Percentiles rank a stretch among this genome's conserved stretches.
These are phyloP conservation scores for Ctenopoma kingsleyae DNA, from an alignment of 2,797 vertebrate genomes.

Conservation along the genomic window DNA sequence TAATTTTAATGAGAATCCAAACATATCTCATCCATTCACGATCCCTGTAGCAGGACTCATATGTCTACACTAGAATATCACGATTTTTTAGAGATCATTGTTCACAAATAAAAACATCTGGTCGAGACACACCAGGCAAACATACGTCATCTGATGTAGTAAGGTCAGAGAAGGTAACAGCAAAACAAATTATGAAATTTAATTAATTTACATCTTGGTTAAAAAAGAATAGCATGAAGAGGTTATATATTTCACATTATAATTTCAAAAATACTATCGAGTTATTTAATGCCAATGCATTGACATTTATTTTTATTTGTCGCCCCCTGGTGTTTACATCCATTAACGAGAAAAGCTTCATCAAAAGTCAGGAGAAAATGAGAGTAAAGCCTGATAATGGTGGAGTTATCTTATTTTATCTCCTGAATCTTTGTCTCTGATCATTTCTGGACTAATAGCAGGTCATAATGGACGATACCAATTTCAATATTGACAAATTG, in stretches of 20 bases:
- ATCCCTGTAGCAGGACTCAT: slow-evolving; percentile 11
- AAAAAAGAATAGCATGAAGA: not conserved
- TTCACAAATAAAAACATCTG: slow-evolving; percentile 41
- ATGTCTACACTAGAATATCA: slow-evolving; percentile 28
- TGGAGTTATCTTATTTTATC: too few species aligned
- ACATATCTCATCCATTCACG: slow-evolving; percentile 23
- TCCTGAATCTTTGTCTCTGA: too few species aligned
- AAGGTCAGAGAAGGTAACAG: not conserved
- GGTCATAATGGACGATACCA: not conserved
- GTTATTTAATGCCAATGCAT: not conserved
- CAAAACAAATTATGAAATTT: not conserved
- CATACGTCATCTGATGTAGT: not conserved
- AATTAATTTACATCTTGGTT: not conserved
- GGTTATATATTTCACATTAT: not conserved
- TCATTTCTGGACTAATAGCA: too few species aligned
- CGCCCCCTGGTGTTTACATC: slow-evolving; percentile 42
- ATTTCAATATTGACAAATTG: not conserved
- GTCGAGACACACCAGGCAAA: slow-evolving; percentile 4
- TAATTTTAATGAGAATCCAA: slow-evolving; percentile 21
- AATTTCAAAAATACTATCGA: not conserved
- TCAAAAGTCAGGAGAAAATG: not conserved
- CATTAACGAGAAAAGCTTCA: not conserved
- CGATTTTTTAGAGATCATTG: slow-evolving; percentile 28
- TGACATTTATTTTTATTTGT: slow-evolving; percentile 3
- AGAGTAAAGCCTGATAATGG: not conserved